Conservation (phyloP, 2,113 vertebrate species). For the Spilogale gracilis region DNA sequence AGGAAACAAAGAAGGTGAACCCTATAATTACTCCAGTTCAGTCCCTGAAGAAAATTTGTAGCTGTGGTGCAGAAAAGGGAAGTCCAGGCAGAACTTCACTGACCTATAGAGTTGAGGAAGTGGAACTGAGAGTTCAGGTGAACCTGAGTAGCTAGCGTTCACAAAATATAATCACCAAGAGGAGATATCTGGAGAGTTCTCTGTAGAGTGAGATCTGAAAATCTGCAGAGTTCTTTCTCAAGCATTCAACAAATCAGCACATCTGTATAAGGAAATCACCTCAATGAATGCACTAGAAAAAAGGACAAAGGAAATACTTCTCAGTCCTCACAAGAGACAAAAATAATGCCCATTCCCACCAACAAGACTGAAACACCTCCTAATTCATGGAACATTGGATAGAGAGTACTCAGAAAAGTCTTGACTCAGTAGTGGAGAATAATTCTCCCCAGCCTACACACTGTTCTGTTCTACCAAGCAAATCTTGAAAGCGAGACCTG, state of each 20-base stretch:
- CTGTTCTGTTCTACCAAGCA: background rate
- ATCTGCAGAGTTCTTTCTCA: background rate
- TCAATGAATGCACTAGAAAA: background rate
- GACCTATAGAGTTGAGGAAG: background rate
- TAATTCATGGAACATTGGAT: background rate
- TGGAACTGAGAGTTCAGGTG: background rate
- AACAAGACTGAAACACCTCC: background rate
- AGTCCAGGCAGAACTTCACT: background rate
- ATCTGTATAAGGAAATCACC: background rate
- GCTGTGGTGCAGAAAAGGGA: background rate
- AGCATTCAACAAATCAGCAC: background rate
- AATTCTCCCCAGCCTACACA: background rate
- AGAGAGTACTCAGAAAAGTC: background rate
- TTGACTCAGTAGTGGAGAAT: background rate
- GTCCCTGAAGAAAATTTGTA: background rate
- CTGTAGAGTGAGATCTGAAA: background rate
- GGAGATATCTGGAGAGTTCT: background rate
- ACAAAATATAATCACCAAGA: background rate
- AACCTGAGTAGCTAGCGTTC: background rate
- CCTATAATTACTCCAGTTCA: background rate
- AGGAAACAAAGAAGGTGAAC: background rate
- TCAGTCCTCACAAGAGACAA: background rate
- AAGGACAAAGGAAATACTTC: background rate
- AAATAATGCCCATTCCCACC: background rate
- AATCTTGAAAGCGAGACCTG: slow-evolving; percentile 24